phyloP scores from a whole-genome alignment of 2,797 vertebrate species.

The Toxotes lorentzi region DNA sequence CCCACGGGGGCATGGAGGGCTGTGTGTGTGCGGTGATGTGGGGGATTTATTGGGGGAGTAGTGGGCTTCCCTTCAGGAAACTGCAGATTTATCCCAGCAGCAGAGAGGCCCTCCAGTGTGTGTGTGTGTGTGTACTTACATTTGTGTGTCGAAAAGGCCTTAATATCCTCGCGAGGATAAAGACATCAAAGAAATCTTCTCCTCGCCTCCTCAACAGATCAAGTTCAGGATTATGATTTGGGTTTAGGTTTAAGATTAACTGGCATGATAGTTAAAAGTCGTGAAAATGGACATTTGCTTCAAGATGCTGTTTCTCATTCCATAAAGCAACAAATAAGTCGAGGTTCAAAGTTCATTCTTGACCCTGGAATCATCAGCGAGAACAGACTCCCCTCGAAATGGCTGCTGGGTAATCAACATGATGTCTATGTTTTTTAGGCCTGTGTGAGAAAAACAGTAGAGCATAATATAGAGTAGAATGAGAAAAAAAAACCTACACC shows the following conservation, averaged over 20 bases:
- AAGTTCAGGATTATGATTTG: constrained; percentile 26
- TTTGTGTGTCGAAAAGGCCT: constrained; percentile 17
- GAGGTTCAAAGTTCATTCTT: not conserved
- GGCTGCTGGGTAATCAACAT: no score
- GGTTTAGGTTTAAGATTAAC: constrained; percentile 26
- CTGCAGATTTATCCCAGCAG: constrained; percentile 78
- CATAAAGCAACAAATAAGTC: not conserved
- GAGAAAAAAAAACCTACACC: no score
- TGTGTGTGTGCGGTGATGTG: constrained; percentile 35
- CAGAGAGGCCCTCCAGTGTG: constrained; percentile 54
- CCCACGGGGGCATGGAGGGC: constrained; percentile 62
- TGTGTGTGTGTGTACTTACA: not conserved
- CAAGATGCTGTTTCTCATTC: constrained; percentile 12
- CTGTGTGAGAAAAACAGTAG: no score
- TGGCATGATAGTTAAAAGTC: constrained; percentile 7
- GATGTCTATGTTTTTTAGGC: no score
- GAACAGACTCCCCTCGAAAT: no score
- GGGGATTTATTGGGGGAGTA: constrained; percentile 67
- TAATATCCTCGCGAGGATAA: constrained; percentile 40
- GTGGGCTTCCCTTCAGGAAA: constrained; percentile 84
- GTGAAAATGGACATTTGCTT: not conserved
- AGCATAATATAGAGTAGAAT: no score
- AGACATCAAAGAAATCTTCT: constrained; percentile 31
- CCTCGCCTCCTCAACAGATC: constrained; percentile 19
- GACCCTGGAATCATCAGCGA: no score